Percentiles rank a stretch among this genome's conserved stretches.
Evolutionary conservation across 2,797 vertebrate species (phyloP).

Genomic region (Leptoclinus maculatus): DNA sequence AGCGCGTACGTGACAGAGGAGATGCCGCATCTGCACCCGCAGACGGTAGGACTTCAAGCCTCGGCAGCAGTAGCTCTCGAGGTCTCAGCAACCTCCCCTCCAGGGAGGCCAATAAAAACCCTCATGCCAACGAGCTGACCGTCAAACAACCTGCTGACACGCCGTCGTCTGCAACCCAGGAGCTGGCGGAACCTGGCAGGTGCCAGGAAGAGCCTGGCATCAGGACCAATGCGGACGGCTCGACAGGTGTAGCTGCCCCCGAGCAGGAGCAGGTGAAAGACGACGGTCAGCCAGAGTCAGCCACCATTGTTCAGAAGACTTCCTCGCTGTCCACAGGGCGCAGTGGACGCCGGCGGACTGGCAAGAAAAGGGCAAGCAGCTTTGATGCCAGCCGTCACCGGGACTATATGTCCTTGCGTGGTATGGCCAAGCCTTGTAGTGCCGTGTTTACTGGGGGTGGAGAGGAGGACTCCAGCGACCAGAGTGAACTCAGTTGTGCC

Average conservation of each 20-base stretch:
- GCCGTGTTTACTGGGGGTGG: conserved; percentile 88
- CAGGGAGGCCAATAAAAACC: conserved; percentile 98
- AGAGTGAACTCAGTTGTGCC: conserved; percentile 96
- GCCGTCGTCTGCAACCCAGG: conserved; percentile 54
- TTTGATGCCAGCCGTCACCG: conserved; percentile 95
- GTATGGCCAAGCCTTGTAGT: conserved; percentile 91
- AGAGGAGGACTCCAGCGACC: conserved; percentile 96
- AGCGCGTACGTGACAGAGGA: conserved; percentile 80
- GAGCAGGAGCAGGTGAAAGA: conserved; percentile 84
- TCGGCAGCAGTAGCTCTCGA: conserved; percentile 76
- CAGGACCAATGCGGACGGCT: conserved; percentile 75
- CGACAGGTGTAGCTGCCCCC: conserved; percentile 35
- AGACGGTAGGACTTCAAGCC: conserved; percentile 69
- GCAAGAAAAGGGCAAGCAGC: conserved; percentile 97
- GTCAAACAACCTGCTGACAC: conserved; percentile 73
- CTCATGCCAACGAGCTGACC: conserved; percentile 94
- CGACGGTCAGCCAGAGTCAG: conserved; percentile 86
- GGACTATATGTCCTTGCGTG: conserved; percentile 91
- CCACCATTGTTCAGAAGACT: conserved; percentile 89
- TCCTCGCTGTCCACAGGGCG: conserved; percentile 84
- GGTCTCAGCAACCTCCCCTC: conserved; percentile 86
- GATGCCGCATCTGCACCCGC: conserved; percentile 69
- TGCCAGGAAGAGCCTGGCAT: conserved; percentile 61
- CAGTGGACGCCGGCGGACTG: conserved; percentile 88
- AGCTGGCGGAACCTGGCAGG: conserved; percentile 52